Conservation (phyloP, 2,113 vertebrate genomes). For the Sylvilagus bachmani region DNA sequence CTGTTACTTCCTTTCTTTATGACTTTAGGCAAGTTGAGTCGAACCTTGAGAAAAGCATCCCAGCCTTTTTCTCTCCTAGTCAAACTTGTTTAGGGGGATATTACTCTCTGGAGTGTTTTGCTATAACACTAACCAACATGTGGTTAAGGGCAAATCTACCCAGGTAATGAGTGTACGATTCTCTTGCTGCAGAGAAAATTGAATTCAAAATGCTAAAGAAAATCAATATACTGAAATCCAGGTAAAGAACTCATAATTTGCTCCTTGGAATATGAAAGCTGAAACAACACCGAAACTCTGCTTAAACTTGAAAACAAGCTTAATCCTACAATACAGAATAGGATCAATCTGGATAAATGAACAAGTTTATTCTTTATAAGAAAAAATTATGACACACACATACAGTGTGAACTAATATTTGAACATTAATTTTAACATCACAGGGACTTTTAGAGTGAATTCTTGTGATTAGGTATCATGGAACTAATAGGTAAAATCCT, state of each 20-base stretch:
- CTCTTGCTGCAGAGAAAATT: conserved; percentile 50
- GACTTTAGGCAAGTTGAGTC: background rate
- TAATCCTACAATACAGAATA: background rate
- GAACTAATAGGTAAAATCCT: conserved; percentile 50
- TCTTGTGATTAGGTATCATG: conserved; percentile 16
- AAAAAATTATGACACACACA: background rate
- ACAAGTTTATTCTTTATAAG: conserved; percentile 21
- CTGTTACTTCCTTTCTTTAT: background rate
- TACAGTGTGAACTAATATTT: conserved; percentile 23
- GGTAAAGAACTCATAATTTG: conserved; percentile 58
- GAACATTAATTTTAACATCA: conserved; percentile 57
- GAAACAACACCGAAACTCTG: background rate
- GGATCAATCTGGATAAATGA: conserved; percentile 19
- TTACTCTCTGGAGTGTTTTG: background rate
- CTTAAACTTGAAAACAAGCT: conserved; percentile 14
- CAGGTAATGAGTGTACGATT: conserved; percentile 1
- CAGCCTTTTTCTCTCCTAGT: background rate
- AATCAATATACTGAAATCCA: conserved; percentile 68
- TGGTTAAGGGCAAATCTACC: background rate
- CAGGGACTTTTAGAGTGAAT: conserved; percentile 17
- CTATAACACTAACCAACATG: background rate
- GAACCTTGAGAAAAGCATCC: background rate
- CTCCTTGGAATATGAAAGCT: conserved; percentile 39
- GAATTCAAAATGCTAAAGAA: conserved; percentile 57
- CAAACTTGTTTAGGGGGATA: background rate